Evolutionary conservation across 2,888 invertebrate genomes (phyloP).

Genomic region (Laspeyria flexula): DNA sequence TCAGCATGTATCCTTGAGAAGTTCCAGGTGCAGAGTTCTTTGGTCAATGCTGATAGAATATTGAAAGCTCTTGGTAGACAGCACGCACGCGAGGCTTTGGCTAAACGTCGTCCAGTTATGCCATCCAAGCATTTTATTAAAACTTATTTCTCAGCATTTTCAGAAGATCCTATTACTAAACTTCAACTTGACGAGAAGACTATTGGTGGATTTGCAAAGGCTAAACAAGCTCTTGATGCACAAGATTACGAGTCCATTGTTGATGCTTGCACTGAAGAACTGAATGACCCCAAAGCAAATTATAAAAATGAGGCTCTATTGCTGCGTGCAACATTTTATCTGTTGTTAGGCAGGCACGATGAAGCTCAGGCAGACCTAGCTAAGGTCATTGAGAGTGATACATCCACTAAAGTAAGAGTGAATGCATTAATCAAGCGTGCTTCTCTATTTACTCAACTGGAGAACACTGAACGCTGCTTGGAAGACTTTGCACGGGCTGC

Average conservation of each 20-base stretch:
- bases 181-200: slow-evolving; percentile 75
- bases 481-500: slow-evolving; percentile 93
- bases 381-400: slow-evolving; percentile 88
- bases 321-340: slow-evolving; percentile 94
- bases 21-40: slow-evolving; percentile 92
- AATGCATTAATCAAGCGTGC: slow-evolving; percentile 96
- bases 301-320: slow-evolving; percentile 90
- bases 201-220: slow-evolving; percentile 89
- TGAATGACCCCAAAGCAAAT: slow-evolving; percentile 86
- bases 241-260: slow-evolving; percentile 93
- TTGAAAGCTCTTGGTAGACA: slow-evolving; percentile 92
- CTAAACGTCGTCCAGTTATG: slow-evolving; percentile 89
- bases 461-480: slow-evolving; percentile 90
- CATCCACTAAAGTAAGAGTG: slow-evolving; percentile 88
- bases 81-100: slow-evolving; percentile 91
- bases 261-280: slow-evolving; percentile 92
- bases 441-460: slow-evolving; percentile 92
- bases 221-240: slow-evolving; percentile 89
- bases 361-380: slow-evolving; percentile 90
- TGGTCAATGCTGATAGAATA: slow-evolving; percentile 94
- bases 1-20: slow-evolving; percentile 96
- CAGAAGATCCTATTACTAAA: slow-evolving; percentile 92
- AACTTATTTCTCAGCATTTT: slow-evolving; percentile 95
- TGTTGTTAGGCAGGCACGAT: slow-evolving; percentile 91
- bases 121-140: slow-evolving; percentile 95